These are phyloP conservation scores for Maccullochella peelii DNA, from an alignment of 2,113 vertebrate species.

Conservation along the genomic window DNA sequence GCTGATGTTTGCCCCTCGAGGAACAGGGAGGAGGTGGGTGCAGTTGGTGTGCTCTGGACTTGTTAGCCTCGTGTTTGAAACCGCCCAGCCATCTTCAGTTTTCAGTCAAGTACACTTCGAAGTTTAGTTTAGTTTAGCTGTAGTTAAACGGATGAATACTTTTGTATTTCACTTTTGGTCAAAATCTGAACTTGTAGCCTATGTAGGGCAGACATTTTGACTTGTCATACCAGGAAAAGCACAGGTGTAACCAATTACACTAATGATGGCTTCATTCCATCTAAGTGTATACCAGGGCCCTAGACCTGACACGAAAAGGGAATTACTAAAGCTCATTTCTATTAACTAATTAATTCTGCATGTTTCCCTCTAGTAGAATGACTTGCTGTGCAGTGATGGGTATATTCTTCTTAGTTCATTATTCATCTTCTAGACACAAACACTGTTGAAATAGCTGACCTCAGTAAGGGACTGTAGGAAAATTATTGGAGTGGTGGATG, in stretches of 20 bases:
- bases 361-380: neutral
- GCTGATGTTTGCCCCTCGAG: neutral
- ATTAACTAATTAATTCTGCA: neutral
- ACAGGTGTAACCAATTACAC: neutral
- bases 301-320: neutral
- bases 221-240: no score
- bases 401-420: neutral
- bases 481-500: neutral
- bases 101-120: neutral
- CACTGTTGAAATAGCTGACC: neutral
- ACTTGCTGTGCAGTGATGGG: neutral
- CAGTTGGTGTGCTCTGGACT: neutral
- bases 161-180: neutral
- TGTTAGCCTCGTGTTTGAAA: neutral
- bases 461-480: neutral
- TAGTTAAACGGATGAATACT: neutral
- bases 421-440: neutral
- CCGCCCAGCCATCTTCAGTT: neutral
- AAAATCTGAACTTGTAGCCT: neutral
- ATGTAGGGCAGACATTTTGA: neutral
- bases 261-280: neutral
- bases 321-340: neutral
- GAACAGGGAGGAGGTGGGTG: conserved; percentile 11
- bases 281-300: neutral
- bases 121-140: no score